A percentile compares a stretch with the other conserved stretches of the same genome.
Conservation (phyloP, 2,797 vertebrate species). For the Crenuchus spilurus region DNA sequence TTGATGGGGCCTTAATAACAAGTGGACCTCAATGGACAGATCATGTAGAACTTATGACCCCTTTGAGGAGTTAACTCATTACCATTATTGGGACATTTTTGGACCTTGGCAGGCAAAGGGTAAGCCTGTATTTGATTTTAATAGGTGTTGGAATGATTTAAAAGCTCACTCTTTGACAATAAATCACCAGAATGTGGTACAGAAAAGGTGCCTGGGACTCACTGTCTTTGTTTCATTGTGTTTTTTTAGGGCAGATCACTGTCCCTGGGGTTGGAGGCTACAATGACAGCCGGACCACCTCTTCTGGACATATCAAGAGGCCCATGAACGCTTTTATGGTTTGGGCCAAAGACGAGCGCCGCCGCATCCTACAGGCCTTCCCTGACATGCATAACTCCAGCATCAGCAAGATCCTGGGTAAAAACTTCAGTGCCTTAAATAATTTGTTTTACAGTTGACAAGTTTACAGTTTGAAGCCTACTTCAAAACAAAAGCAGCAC, state of each 20-base stretch:
- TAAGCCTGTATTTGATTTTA: conserved; percentile 8
- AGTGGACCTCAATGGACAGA: no score
- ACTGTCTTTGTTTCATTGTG: conserved; percentile 25
- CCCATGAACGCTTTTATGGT: conserved; percentile 99
- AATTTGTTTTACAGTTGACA: not conserved
- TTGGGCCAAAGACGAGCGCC: conserved; percentile 95
- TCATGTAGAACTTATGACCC: no score
- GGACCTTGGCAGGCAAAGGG: not conserved
- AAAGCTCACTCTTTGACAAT: not conserved
- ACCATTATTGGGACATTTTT: no score
- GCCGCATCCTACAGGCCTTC: conserved; percentile 94
- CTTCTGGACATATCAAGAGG: conserved; percentile 94
- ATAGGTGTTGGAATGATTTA: not conserved
- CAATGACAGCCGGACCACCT: conserved; percentile 80
- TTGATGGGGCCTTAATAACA: no score
- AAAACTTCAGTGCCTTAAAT: conserved; percentile 54
- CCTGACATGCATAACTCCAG: conserved; percentile 99
- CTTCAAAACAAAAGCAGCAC: no score
- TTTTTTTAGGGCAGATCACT: conserved; percentile 66
- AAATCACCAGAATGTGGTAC: not conserved
- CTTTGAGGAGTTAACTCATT: no score
- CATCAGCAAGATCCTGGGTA: conserved; percentile 98
- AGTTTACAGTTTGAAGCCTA: not conserved
- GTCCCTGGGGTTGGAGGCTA: conserved; percentile 79
- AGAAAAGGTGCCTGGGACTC: not conserved